These are phyloP conservation scores for Acleris cristana DNA, from an alignment of 2,888 invertebrate species.

Conservation along the genomic window DNA sequence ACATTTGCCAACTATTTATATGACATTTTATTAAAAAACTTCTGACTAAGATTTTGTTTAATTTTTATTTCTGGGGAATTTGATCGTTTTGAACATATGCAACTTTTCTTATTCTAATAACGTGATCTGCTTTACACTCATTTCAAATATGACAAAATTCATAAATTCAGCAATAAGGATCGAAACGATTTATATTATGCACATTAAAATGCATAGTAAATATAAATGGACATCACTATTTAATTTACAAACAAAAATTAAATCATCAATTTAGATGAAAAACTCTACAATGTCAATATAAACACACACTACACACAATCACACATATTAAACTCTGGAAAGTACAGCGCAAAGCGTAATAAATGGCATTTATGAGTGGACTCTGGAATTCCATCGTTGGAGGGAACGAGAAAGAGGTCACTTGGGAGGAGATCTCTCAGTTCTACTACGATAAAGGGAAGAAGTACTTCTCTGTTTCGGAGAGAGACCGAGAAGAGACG, in stretches of 20 bases:
- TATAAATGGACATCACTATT: background rate
- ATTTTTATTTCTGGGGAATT: background rate
- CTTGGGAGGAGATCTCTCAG: slow-evolving; percentile 74
- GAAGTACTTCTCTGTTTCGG: slow-evolving; percentile 87
- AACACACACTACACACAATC: slow-evolving; percentile 47
- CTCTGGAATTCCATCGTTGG: slow-evolving; percentile 80
- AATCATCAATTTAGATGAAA: slow-evolving; percentile 1
- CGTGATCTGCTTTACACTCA: background rate
- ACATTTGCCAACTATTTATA: slow-evolving; percentile 71
- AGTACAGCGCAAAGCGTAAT: slow-evolving; percentile 52
- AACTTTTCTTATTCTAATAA: background rate
- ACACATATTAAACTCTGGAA: slow-evolving; percentile 47
- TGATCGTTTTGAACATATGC: slow-evolving; percentile 11
- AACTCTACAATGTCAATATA: slow-evolving; percentile 29
- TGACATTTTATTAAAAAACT: slow-evolving; percentile 54
- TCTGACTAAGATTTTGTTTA: slow-evolving; percentile 43
- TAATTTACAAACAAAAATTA: slow-evolving; percentile 1
- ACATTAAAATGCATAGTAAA: background rate
- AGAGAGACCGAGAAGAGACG: slow-evolving; percentile 84
- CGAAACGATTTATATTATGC: slow-evolving; percentile 18
- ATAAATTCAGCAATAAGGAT: background rate
- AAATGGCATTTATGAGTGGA: slow-evolving; percentile 80
- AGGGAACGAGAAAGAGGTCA: slow-evolving; percentile 66
- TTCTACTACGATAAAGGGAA: slow-evolving; percentile 82
- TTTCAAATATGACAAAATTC: background rate